Base-by-base conservation (phyloP, 2,888 invertebrate species). In the Cerastis leucographa region DNA sequence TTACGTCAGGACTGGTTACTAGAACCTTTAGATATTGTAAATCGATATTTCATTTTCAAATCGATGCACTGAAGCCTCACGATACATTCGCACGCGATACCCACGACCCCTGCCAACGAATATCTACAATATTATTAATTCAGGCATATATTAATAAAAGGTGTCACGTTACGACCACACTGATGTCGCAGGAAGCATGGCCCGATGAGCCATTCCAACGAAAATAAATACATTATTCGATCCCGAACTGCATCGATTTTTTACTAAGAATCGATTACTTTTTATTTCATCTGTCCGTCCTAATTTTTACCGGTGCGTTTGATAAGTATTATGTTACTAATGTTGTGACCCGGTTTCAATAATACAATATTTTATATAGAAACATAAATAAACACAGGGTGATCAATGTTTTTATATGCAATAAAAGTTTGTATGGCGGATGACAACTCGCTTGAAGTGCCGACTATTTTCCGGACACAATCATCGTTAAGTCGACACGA, bases 131-230 rank as follows among this genome's bases (percentile, higher is more conserved):
- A 93, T 96, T 96, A 96, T 95, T 95, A 96, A 96, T 95, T 95
- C 95, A 96, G 92, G 95, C 96, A 96, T 96, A 96, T 96, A 96
- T 94, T 94, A 95, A 95, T 94, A 94, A 93, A 93, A 90, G 94
- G 96, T 96, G 93, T 96, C 94, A 86, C 59, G 93, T 96, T 96
- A 93, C 96, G 96, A 96, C 96, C 96, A 96, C 96, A 96, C 95
- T 92, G 92, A 92, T 92, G 94, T 94, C 95, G 95, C 96, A 96
- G 96, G 96, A 96, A 96, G 96, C 96, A 94, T 94, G 95, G 93
- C 91, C 94, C 94, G 94, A 74, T 95, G 96, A 94, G 88, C 94
- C 93, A 94, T 92, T 93, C 93, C 93, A 88, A 95, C 93, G 94
- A 95, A 95, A 95, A 95, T 94, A 95, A 88, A 94, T 94, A 94